Evolutionary conservation across 2,888 invertebrate genomes (phyloP).

Genomic region (Polia nebulosa): DNA sequence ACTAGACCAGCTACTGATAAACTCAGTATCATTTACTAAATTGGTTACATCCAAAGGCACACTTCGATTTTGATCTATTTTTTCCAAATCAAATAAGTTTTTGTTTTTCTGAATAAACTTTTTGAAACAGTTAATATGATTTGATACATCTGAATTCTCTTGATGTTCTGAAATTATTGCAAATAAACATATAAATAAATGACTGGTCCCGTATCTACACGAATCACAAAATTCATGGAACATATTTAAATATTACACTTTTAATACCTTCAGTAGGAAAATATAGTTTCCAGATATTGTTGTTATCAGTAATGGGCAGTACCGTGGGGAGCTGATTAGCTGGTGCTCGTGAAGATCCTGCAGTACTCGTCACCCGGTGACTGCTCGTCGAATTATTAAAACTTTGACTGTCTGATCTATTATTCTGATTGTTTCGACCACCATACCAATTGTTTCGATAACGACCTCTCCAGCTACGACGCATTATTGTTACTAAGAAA

Average conservation of each 20-base stretch:
- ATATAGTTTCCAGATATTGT: conserved; percentile 95
- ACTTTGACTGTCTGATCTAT: conserved; percentile 73
- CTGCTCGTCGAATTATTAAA: conserved; percentile 76
- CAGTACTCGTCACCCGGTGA: conserved; percentile 69
- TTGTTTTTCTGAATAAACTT: conserved; percentile 80
- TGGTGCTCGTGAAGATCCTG: conserved; percentile 82
- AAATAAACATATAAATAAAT: background rate
- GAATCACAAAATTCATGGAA: background rate
- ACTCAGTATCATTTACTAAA: conserved; percentile 90
- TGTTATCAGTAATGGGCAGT: conserved; percentile 84
- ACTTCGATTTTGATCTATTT: conserved; percentile 91
- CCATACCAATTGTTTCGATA: conserved; percentile 81
- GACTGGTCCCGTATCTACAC: background rate
- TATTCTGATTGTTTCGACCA: conserved; percentile 70
- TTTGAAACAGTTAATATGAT: conserved; percentile 77
- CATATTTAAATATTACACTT: conserved; percentile 4
- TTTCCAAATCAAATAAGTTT: conserved; percentile 88
- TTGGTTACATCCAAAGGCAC: conserved; percentile 91
- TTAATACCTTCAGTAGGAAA: conserved; percentile 93
- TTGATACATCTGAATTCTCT: conserved; percentile 75
- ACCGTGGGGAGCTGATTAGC: conserved; percentile 84
- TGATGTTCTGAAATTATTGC: conserved; percentile 72
- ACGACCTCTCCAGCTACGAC: conserved; percentile 86
- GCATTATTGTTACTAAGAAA: conserved; percentile 73
- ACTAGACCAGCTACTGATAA: conserved; percentile 92